Conservation (phyloP, 2,797 vertebrate species). For the Lutra lutra region DNA sequence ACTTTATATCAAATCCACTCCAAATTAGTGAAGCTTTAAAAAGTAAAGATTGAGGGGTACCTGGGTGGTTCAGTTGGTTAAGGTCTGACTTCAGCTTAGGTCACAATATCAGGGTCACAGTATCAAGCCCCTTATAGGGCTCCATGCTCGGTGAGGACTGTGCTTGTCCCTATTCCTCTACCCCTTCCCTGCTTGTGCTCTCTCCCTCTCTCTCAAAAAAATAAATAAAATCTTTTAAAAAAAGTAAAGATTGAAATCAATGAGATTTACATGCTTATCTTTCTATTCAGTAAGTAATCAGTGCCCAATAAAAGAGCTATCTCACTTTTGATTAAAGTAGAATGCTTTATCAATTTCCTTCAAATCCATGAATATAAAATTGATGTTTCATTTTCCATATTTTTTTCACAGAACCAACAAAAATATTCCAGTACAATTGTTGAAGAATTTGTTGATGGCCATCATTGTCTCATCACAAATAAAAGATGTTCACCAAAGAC, state of each 20-base stretch:
- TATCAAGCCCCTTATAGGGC: too few relatives aligned
- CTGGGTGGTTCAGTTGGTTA: neutral
- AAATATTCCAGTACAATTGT: constrained; percentile 68
- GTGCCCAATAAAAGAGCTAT: neutral
- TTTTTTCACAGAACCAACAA: constrained; percentile 61
- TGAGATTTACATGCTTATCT: neutral
- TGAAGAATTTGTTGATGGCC: constrained; percentile 69
- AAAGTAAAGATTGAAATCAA: neutral
- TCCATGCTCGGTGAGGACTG: neutral
- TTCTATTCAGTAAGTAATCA: neutral
- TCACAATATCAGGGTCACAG: neutral
- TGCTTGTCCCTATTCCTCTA: neutral
- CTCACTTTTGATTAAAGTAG: neutral
- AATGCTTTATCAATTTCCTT: neutral
- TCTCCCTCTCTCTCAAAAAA: neutral
- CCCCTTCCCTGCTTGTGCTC: neutral
- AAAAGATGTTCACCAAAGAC: constrained; percentile 73
- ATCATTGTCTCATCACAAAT: constrained; percentile 70
- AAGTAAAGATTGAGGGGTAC: neutral
- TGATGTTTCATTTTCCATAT: neutral
- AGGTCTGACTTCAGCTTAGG: neutral
- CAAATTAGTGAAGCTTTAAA: neutral
- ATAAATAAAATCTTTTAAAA: neutral
- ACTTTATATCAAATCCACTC: neutral
- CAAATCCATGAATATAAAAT: neutral